Evolutionary conservation across 2,888 invertebrate species (phyloP), one percentile per base, ranked within the genome.

Genomic region (Lordiphosa andalusiaca): DNA sequence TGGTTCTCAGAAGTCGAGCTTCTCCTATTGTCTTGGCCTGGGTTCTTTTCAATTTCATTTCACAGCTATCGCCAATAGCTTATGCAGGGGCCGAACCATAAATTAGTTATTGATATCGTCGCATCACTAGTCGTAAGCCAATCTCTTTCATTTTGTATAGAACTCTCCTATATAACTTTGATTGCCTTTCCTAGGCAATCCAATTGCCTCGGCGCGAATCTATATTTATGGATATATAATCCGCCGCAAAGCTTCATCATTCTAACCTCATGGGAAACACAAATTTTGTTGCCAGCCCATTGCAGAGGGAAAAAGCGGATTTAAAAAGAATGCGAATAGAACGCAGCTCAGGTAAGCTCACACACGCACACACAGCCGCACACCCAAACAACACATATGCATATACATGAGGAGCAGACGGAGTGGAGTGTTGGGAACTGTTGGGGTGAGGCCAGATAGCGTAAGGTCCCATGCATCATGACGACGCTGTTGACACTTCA

Each of bases 401-500:
- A 33, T 30, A 44, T 36, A 30, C 33, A 37, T 16, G n/a, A 51
- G 41, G 48, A 4, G 37, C 19, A 46, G 52, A 30, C 6, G 42
- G 7, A 40, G 47, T 10, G 7, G 7, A 6, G 42, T 6, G 30
- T 16, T 21, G 47, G 35, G 53, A 42, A 30, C 40, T 39, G 49
- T 36, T 52, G 44, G 21, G 53, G 42, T 62, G 40, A 54, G 53
- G 56, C 53, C 55, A 72, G 74, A 77, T 74, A 71, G 73, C 74
- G 75, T 71, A 73, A 73, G 73, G 65, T 70, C 30, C 64, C 71
- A 74, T 82, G 73, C 78, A 81, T 82, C 82, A 63, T 62, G 75
- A 75, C 71, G 77, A 75, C 69, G 71, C 75, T 82, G 82, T 77
- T 77, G 82, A 82, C 77, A 77, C 77, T 77, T 77, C 77, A 77